Evolutionary conservation across 2,888 invertebrate genomes (phyloP).

Genomic region (Plagodis pulveraria): DNA sequence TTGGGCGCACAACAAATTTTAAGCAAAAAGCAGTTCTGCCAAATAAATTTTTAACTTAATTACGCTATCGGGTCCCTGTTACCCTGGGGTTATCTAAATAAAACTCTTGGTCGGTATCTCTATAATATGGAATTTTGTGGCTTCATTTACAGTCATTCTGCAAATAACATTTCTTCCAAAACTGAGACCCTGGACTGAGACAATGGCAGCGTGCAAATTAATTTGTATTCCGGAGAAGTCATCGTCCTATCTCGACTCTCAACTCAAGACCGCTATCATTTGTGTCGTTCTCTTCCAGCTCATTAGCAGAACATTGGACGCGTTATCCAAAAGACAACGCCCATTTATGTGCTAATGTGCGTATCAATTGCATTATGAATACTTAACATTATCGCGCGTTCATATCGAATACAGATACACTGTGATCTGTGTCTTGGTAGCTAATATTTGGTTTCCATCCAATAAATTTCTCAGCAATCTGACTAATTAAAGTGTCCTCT

Average conservation of each 20-base stretch:
- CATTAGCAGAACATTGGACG: conserved; percentile 38
- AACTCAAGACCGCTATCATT: conserved; percentile 12
- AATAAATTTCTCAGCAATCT: conserved; percentile 1
- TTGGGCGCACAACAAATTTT: conserved; percentile 38
- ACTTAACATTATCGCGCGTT: conserved; percentile 10
- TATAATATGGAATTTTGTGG: conserved; percentile 26
- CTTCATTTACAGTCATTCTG: conserved; percentile 16
- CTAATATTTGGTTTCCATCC: conserved; percentile 26
- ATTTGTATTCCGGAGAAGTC: conserved; percentile 13
- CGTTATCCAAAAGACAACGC: conserved; percentile 47
- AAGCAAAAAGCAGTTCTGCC: conserved; percentile 48
- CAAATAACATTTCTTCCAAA: not conserved
- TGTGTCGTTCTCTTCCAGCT: conserved; percentile 16
- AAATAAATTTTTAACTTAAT: conserved; percentile 59
- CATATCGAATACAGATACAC: no score
- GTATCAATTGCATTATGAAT: conserved; percentile 29
- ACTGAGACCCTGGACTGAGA: not conserved
- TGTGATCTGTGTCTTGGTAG: conserved; percentile 4
- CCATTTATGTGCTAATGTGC: conserved; percentile 39
- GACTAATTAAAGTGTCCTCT: no score
- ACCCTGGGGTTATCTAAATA: conserved; percentile 45
- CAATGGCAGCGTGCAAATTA: not conserved
- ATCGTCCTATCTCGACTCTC: conserved; percentile 12
- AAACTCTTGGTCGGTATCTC: conserved; percentile 47
- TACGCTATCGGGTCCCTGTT: conserved; percentile 44